Percentiles rank a stretch among this genome's conserved stretches.
phyloP scores from a whole-genome alignment of 2,797 vertebrate species.

The Scarus forsteni region DNA sequence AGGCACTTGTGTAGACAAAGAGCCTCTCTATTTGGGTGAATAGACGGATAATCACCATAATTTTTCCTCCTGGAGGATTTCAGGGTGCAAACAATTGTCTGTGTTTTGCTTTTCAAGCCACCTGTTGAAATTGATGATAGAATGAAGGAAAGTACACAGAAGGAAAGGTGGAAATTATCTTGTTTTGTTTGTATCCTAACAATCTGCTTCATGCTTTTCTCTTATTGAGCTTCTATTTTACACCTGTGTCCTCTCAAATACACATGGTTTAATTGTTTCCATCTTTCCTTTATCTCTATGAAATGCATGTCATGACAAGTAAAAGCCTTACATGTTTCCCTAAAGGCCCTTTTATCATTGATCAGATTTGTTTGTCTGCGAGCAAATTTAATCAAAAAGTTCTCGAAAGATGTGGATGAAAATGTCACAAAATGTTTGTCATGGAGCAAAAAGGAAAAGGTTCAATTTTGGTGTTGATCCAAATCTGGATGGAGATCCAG shows the following conservation, averaged over 20 bases:
- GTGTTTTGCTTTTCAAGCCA: background rate
- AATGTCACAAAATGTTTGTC: too few species aligned
- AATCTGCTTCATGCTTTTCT: background rate
- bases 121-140: background rate
- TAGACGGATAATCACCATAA: slow-evolving; percentile 21
- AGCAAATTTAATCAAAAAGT: too few species aligned
- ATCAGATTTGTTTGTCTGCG: too few species aligned
- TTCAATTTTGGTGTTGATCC: too few species aligned
- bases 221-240: background rate
- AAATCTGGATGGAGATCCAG: too few species aligned
- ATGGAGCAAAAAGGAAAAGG: too few species aligned
- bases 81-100: background rate
- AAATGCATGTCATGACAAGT: background rate
- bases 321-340: slow-evolving; percentile 1
- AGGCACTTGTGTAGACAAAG: background rate
- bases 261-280: background rate
- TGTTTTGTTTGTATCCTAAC: background rate
- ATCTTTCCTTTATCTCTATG: background rate
- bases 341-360: background rate
- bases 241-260: background rate
- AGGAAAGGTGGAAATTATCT: background rate
- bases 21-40: background rate
- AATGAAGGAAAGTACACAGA: background rate
- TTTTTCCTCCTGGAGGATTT: slow-evolving; percentile 4
- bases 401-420: too few species aligned